A percentile compares a stretch with the other conserved stretches of the same genome.
phyloP scores from a whole-genome alignment of 2,113 vertebrate genomes.

The Telmatochromis brichardi region DNA sequence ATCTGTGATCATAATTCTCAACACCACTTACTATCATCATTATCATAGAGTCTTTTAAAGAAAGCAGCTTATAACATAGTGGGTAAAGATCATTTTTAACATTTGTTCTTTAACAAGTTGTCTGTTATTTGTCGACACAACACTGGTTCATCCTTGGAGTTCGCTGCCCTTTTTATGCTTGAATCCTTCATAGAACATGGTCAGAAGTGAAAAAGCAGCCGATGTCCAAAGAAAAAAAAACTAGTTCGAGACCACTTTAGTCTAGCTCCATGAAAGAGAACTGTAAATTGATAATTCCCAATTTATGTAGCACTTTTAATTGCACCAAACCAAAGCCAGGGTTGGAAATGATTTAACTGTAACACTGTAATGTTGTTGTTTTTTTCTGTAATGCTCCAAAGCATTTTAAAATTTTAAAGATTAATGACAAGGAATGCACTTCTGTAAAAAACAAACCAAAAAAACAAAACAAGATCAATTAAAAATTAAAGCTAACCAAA shows the following conservation, averaged over 20 bases:
- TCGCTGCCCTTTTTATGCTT: neutral
- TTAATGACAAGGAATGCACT: neutral
- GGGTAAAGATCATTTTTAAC: neutral
- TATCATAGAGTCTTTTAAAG: neutral
- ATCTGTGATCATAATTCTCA: neutral
- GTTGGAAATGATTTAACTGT: neutral
- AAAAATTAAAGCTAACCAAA: neutral
- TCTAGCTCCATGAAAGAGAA: neutral
- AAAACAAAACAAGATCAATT: neutral
- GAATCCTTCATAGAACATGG: neutral
- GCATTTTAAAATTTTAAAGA: neutral
- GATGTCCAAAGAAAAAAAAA: neutral
- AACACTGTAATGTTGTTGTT: neutral
- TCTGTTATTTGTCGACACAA: accelerated
- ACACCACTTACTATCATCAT: neutral
- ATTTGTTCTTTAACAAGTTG: neutral
- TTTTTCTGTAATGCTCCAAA: neutral
- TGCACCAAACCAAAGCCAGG: neutral
- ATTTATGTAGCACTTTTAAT: neutral
- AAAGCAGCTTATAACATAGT: neutral
- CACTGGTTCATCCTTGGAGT: neutral
- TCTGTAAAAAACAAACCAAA: neutral
- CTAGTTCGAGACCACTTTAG: neutral
- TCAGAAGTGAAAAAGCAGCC: neutral
- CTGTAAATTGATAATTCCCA: neutral